Base-by-base conservation (phyloP, 2,888 invertebrate species). In the Melipona beecheii region DNA sequence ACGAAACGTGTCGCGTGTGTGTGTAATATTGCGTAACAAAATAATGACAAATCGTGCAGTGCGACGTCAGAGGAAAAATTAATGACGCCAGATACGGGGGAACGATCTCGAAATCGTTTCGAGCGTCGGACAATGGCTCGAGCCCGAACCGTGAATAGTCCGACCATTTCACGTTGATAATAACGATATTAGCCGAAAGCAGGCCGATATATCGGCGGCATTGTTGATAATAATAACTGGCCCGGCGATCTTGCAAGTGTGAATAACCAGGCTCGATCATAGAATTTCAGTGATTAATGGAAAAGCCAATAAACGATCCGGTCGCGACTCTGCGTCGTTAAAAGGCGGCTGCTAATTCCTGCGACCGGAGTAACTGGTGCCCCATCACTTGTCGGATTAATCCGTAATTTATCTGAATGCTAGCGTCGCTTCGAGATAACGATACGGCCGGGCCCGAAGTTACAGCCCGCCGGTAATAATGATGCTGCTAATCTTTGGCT, bases 251-350 rank as follows among this genome's bases (percentile, higher is more conserved):
- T 70, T 54, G 68, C 54, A 21, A 78, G 36, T 62, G 54, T 68
- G 58, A 78, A 72, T 68, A 43, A 43, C 54, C 31, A 17, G 68
- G 54, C 36, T 54, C 68, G 73, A 79, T 81, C 79, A 69, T 73
- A 73, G 71, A 78, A 81, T 50, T 81, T 43, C 27, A 43, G 50
- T 81, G 79, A 82, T 82, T 82, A 82, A 82, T 80, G 81, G 81
- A 82, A 80, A 80, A 70, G 80, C 74, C 74, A 56, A 74, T 82
- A 82, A 82, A 82, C 80, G 80, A 80, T 79, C 73, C 66, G 24
- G 66, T 66, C 72, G 79, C 62, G 17, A 60, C 60, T 72, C 56
- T 64, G 79, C 69, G 70, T 65, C 56, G 81, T 36, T 79, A 73
- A 81, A 81, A 79, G 73, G 73, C n/a, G 64, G 17, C 78, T 66